phyloP scores from a whole-genome alignment of 2,113 vertebrate species.

The Argyrosomus japonicus region DNA sequence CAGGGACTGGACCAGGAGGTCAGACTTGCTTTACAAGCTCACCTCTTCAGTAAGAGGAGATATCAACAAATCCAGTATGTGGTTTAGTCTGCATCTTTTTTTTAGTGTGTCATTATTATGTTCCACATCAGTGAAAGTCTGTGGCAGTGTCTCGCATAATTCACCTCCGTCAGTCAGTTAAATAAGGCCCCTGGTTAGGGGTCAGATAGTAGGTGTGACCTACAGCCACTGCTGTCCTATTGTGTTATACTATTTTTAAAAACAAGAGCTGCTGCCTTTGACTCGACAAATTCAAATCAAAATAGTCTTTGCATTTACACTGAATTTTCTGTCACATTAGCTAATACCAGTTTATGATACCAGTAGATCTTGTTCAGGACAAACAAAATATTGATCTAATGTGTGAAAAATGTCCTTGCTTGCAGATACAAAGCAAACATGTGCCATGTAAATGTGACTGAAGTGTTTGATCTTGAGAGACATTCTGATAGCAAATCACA shows the following conservation, averaged over 20 bases:
- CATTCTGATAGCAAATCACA: neutral
- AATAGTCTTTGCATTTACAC: neutral
- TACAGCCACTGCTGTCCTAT: neutral
- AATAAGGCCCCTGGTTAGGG: neutral
- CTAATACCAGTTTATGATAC: too few species aligned
- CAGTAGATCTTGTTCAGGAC: neutral
- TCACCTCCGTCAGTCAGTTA: constrained; percentile 9
- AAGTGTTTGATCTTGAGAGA: neutral
- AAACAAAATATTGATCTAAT: neutral
- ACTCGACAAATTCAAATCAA: neutral
- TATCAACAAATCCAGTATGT: neutral
- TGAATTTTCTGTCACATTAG: neutral
- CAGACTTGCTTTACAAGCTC: neutral
- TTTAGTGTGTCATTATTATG: neutral
- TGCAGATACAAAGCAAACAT: neutral
- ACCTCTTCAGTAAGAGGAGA: neutral
- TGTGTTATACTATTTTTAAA: neutral
- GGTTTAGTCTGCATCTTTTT: neutral
- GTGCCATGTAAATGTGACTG: neutral
- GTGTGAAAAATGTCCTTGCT: neutral
- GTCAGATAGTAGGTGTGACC: constrained; percentile 13
- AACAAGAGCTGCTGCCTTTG: neutral
- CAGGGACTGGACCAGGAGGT: neutral
- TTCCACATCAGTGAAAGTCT: neutral
- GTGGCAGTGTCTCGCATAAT: neutral